Conservation (phyloP, 1,140 invertebrate species). For the Anastrepha obliqua region DNA sequence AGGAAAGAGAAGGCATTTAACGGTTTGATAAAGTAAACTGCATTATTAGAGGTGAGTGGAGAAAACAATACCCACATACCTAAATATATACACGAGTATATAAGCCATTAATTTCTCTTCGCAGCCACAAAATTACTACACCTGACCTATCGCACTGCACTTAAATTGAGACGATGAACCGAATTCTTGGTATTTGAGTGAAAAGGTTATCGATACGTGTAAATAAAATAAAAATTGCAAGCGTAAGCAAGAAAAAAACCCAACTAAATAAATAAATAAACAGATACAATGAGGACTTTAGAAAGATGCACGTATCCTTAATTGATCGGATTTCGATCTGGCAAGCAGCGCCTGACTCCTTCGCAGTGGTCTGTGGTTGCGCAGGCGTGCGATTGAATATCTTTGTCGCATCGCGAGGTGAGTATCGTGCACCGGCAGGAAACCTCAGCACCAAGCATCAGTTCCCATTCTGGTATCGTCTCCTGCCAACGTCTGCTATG, state of each 20-base stretch:
- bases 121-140: background rate
- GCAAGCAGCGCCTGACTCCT: constrained; percentile 28
- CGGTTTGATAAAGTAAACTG: too few species aligned
- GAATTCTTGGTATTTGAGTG: background rate
- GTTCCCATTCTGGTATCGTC: background rate
- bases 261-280: constrained; percentile 27
- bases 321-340: constrained; percentile 58
- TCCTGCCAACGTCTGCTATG: background rate
- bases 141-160: constrained; percentile 9
- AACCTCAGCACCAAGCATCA: background rate
- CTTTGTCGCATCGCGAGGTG: constrained; percentile 18
- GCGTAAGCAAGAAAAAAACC: background rate
- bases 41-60: too few species aligned
- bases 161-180: constrained; percentile 2
- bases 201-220: background rate
- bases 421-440: constrained; percentile 44
- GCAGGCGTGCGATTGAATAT: constrained; percentile 44
- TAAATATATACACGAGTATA: too few species aligned
- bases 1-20: too few species aligned
- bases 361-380: background rate
- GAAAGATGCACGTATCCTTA: constrained; percentile 55
- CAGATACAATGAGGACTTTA: constrained; percentile 5
- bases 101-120: too few species aligned
- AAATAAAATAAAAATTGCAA: background rate
- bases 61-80: too few species aligned